Base-by-base conservation (phyloP, 2,797 vertebrate genomes). In the Orestias chungarensis region DNA sequence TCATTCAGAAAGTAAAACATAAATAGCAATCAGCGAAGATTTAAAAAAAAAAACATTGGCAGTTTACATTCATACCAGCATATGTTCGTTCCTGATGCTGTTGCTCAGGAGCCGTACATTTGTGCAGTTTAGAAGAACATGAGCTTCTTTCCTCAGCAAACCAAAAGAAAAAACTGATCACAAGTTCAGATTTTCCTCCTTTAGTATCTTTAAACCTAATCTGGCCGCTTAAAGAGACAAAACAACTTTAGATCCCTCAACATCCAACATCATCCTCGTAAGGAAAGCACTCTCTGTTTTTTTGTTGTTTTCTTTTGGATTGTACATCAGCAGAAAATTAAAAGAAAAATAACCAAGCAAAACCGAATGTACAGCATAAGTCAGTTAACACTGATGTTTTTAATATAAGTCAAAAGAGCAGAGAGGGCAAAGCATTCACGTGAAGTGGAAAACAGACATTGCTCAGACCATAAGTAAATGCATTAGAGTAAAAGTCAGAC, bases 11-110 rank as follows among this genome's bases (percentile, higher is more conserved):
- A 80, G 52, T 80, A 68, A 82, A 83, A 85, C 29, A 68, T n/a
- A n/a, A 62, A 62, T 40, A 8, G 64, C 65, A 88, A 82, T 33
- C 61, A 75, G 66, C 31, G 79, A 84, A 66, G 82, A 71, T 73
- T 40, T 44, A 81, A 82, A 25, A 52, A 87, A 78, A 65, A 64
- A 82, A 82, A 82, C 76, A 69, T 86, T 79, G 62, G 87, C 86
- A 87, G 82, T 89, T 90, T 92, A 92, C 91, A 92, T 93, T 94
- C 93, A 89, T 86, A 81, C 81, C 82, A 84, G 71, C 81, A 78
- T 86, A 79, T 82, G 81, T 84, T 76, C 33, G 6, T 68, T 71
- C 80, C 74, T 66, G 75, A 78, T 70, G 71, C 80, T 69, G 76
- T 64, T 47, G 74, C 82, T 73, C 74, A 74, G 80, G 64, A 75